These are phyloP conservation scores for Lateolabrax maculatus DNA, from an alignment of 2,797 vertebrate genomes.

Conservation along the genomic window DNA sequence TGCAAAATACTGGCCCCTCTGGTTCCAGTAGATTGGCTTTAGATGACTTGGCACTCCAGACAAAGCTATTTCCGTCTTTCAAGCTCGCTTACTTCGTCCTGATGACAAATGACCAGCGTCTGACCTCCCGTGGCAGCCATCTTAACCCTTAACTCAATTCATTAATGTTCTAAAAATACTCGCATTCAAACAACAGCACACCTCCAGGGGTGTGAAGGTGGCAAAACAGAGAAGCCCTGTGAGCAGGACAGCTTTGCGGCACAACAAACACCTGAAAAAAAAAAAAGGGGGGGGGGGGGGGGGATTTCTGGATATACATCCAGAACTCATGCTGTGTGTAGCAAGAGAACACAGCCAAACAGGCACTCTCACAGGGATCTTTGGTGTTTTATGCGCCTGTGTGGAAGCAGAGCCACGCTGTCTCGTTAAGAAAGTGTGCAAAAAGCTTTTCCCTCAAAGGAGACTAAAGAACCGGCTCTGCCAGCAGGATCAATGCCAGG, in stretches of 20 bases:
- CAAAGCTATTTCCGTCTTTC: slow-evolving; percentile 67
- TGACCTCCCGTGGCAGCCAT: slow-evolving; percentile 67
- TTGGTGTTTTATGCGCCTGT: slow-evolving; percentile 33
- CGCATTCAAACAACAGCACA: slow-evolving; percentile 47
- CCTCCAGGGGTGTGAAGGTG: slow-evolving; percentile 45
- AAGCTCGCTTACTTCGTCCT: slow-evolving; percentile 55
- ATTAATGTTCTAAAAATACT: slow-evolving; percentile 73
- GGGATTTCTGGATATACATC: slow-evolving; percentile 44
- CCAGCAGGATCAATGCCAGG: slow-evolving; percentile 63
- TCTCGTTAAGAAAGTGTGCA: slow-evolving; percentile 58
- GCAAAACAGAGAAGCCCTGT: slow-evolving; percentile 33
- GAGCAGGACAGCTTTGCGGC: slow-evolving; percentile 23
- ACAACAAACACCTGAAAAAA: slow-evolving; percentile 34
- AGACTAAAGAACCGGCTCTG: slow-evolving; percentile 36
- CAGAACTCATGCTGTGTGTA: slow-evolving; percentile 22
- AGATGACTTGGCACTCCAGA: slow-evolving; percentile 66
- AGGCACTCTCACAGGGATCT: slow-evolving; percentile 34
- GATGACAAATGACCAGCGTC: slow-evolving; percentile 64
- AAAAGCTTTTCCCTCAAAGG: slow-evolving; percentile 53
- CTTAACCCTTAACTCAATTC: slow-evolving; percentile 65
- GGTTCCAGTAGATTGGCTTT: slow-evolving; percentile 64
- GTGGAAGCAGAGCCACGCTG: slow-evolving; percentile 34
- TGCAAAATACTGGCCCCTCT: slow-evolving; percentile 27
- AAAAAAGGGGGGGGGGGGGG: too few relatives aligned
- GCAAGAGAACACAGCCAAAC: slow-evolving; percentile 43